Percentiles rank a stretch among this genome's conserved stretches.
These are phyloP conservation scores for Girardia tigrina DNA, from an alignment of 2,888 invertebrate species.

Conservation along the genomic window DNA sequence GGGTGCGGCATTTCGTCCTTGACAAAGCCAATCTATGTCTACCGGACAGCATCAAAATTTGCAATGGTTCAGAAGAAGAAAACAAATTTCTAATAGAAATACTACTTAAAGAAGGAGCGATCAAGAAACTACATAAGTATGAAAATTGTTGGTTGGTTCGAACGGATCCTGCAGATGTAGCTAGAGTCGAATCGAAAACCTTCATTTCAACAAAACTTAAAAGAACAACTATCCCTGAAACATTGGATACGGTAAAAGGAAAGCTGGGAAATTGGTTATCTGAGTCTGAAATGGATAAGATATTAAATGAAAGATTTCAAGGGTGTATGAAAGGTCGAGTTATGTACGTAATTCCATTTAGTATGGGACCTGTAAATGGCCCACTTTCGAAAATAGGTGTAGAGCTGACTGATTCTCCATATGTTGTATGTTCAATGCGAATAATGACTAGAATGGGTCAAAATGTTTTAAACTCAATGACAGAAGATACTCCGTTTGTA, in stretches of 20 bases:
- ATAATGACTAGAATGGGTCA: slow-evolving; percentile 40
- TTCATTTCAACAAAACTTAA: slow-evolving; percentile 39
- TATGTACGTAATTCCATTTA: slow-evolving; percentile 42
- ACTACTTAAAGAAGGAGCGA: slow-evolving; percentile 52
- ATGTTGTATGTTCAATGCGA: slow-evolving; percentile 41
- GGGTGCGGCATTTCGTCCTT: slow-evolving; percentile 31
- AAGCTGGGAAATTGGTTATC: slow-evolving; percentile 41
- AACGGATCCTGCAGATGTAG: slow-evolving; percentile 42
- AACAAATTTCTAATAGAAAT: slow-evolving; percentile 44
- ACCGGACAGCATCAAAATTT: slow-evolving; percentile 43
- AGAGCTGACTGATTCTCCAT: slow-evolving; percentile 41
- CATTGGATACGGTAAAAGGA: slow-evolving; percentile 37
- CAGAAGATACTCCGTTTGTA: slow-evolving; percentile 39
- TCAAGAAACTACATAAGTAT: slow-evolving; percentile 31
- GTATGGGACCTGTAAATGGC: slow-evolving; percentile 41
- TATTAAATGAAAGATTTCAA: slow-evolving; percentile 38
- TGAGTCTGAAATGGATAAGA: slow-evolving; percentile 38
- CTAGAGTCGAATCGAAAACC: slow-evolving; percentile 41
- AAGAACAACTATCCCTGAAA: slow-evolving; percentile 39
- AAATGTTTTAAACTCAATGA: slow-evolving; percentile 38
- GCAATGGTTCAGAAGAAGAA: slow-evolving; percentile 46
- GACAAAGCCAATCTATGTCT: slow-evolving; percentile 40
- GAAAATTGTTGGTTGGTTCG: slow-evolving; percentile 39
- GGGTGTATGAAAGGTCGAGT: slow-evolving; percentile 40
- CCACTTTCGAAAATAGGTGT: slow-evolving; percentile 41